Conservation (phyloP, 2,797 vertebrate species). For the Rhodeus uyekii region DNA sequence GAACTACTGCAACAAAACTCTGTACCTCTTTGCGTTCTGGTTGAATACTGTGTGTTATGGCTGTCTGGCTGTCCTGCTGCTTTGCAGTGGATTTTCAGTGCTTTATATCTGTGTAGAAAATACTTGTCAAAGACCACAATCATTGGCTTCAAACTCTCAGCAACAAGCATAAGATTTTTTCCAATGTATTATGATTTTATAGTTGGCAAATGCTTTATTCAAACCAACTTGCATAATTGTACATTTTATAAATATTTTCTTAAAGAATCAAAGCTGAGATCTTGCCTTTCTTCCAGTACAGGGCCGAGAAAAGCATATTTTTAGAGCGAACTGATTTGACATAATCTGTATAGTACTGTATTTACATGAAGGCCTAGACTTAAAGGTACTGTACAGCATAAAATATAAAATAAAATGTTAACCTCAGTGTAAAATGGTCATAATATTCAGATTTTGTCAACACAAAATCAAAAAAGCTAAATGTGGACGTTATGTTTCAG, state of each 20-base stretch:
- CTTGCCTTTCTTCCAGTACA: not conserved
- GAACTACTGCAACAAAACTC: conserved; percentile 19
- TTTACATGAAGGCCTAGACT: not conserved
- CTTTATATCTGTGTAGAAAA: not conserved
- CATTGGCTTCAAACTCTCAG: not conserved
- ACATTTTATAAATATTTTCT: not conserved
- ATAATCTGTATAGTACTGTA: not conserved
- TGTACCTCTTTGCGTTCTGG: conserved; percentile 34
- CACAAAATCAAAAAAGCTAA: not conserved
- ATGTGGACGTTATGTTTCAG: not conserved
- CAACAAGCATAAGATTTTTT: not conserved
- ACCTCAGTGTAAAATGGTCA: not conserved
- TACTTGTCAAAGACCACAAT: not conserved
- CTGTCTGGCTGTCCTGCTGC: not conserved
- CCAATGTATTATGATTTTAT: not conserved
- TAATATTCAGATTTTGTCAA: not conserved
- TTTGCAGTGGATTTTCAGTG: not conserved
- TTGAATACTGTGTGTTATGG: not conserved
- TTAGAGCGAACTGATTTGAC: not conserved
- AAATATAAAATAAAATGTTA: not conserved
- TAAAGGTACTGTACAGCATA: not conserved
- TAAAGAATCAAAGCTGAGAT: not conserved
- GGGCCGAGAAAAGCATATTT: not conserved
- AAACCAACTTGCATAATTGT: not conserved
- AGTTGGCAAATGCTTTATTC: not conserved